Conservation (phyloP, 2,113 vertebrate genomes). For the Ivindomyrus marchei region DNA sequence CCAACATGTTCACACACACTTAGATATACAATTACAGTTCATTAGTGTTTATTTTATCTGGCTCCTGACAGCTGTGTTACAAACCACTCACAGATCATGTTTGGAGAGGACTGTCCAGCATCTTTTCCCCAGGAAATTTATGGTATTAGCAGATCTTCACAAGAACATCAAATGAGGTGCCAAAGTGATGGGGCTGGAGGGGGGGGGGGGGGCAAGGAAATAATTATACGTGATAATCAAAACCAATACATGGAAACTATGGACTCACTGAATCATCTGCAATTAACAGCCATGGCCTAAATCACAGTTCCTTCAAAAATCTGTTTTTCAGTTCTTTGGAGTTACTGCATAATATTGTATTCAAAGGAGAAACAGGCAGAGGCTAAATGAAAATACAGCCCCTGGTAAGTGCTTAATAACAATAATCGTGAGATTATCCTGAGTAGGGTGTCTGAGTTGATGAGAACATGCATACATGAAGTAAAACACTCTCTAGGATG, state of each 20-base stretch:
- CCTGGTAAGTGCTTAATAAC: background rate
- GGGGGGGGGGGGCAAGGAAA: background rate
- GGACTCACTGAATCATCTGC: background rate
- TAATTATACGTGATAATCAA: background rate
- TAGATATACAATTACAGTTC: background rate
- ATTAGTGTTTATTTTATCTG: slow-evolving; percentile 16
- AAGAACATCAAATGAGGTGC: background rate
- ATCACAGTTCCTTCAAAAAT: background rate
- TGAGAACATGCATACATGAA: background rate
- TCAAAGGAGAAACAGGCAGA: background rate
- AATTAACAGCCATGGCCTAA: background rate
- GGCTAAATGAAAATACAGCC: background rate
- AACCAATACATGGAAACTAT: background rate
- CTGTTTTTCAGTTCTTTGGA: background rate
- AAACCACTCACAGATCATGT: background rate
- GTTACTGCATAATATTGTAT: background rate
- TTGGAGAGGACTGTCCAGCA: background rate
- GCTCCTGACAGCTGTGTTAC: background rate
- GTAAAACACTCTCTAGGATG: background rate
- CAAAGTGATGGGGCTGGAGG: background rate
- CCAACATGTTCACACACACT: background rate
- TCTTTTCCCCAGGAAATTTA: background rate
- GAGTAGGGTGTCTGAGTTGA: background rate
- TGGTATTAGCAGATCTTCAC: background rate
- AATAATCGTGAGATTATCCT: background rate